Percentiles rank a stretch among this genome's conserved stretches.
Conservation (phyloP, 30 jellyfish, hydroid and myxozoan species). For the Cassiopea andromeda region DNA sequence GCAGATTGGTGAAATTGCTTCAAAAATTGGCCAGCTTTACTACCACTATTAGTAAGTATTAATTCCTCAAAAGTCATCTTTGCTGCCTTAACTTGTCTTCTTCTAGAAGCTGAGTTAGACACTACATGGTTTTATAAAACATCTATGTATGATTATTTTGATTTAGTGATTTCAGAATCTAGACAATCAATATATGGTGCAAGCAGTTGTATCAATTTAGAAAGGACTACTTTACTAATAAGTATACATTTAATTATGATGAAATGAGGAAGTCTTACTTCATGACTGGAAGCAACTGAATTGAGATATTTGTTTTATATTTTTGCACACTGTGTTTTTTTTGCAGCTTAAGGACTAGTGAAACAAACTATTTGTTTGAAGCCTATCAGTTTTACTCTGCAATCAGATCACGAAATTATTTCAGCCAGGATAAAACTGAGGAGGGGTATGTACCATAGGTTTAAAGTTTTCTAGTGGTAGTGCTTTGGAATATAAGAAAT, state of each 20-base stretch:
- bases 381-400: constrained; percentile 89
- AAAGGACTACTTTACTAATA: constrained; percentile 48
- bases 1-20: constrained; percentile 92
- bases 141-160: no score
- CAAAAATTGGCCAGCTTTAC: constrained; percentile 90
- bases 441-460: constrained; percentile 30
- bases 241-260: background rate
- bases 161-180: no score
- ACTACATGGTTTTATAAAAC: no score
- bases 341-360: constrained; percentile 88
- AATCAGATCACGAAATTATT: constrained; percentile 72
- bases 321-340: background rate
- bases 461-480: background rate
- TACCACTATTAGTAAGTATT: constrained; percentile 85
- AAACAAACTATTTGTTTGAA: constrained; percentile 76
- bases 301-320: background rate
- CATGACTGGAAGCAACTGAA: background rate
- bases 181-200: no score
- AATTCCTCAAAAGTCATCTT: no score
- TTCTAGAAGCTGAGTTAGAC: no score
- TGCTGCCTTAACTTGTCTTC: no score
- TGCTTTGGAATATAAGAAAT: no score
- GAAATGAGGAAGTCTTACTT: background rate
- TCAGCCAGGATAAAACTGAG: constrained; percentile 55
- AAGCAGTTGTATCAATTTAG: no score